A percentile compares a stretch with the other conserved stretches of the same genome.
Conservation (phyloP, 2,888 invertebrate species). For the Morpho deidamia region DNA sequence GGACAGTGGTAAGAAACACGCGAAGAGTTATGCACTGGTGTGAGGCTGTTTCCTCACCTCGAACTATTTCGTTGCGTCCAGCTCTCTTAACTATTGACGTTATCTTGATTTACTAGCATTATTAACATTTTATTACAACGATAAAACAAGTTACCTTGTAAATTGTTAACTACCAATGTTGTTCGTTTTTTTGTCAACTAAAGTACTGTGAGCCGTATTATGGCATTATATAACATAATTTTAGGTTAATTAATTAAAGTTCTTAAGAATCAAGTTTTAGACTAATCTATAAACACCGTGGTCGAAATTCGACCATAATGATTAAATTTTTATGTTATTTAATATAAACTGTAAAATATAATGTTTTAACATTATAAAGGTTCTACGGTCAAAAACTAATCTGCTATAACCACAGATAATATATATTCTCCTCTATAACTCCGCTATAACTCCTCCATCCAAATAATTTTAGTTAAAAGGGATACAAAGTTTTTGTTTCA, state of each 20-base stretch:
- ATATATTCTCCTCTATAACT: no score
- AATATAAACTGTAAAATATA: no score
- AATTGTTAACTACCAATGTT: constrained; percentile 32
- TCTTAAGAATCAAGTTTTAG: neutral
- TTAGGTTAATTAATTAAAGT: neutral
- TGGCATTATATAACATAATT: neutral
- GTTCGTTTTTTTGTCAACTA: constrained; percentile 10
- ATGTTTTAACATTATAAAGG: no score
- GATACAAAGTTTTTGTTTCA: no score
- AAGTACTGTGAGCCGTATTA: neutral
- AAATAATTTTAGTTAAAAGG: no score
- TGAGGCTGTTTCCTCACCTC: constrained; percentile 57
- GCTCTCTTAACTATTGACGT: constrained; percentile 65
- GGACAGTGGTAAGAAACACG: constrained; percentile 1
- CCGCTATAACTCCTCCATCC: no score
- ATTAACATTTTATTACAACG: constrained; percentile 70
- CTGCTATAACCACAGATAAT: no score
- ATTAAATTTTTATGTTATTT: no score
- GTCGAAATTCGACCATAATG: no score
- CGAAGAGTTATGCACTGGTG: constrained; percentile 17
- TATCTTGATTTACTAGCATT: constrained; percentile 73
- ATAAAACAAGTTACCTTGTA: constrained; percentile 51
- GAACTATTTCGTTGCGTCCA: constrained; percentile 61
- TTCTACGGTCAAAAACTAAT: no score
- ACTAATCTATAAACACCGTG: no score